Evolutionary conservation across 2,113 vertebrate genomes (phyloP).

Genomic region (Planiliza haematocheilus): DNA sequence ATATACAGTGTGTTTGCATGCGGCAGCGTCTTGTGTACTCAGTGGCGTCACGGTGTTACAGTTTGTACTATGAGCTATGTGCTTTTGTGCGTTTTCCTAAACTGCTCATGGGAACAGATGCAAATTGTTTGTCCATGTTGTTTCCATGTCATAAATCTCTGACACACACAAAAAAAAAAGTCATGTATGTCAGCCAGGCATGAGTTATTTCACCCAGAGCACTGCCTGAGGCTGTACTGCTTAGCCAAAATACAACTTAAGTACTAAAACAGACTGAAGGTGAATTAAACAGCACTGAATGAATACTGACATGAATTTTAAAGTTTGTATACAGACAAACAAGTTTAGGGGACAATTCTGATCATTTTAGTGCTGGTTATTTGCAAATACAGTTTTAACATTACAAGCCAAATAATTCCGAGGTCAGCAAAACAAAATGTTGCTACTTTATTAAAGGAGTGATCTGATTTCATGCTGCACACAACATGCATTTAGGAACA

Average conservation of each 20-base stretch:
- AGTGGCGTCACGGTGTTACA: conserved; percentile 14
- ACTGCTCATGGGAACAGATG: conserved; percentile 27
- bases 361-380: too few relatives aligned
- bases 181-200: conserved; percentile 3
- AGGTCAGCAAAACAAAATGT: too few relatives aligned
- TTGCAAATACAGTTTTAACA: too few relatives aligned
- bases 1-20: not conserved
- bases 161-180: conserved; percentile 5
- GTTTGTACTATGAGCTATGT: conserved; percentile 7
- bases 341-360: too few relatives aligned
- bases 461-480: too few relatives aligned
- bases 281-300: not conserved
- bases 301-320: not conserved
- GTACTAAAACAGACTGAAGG: not conserved
- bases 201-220: conserved; percentile 21
- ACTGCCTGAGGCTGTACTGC: conserved; percentile 5
- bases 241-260: conserved; percentile 3
- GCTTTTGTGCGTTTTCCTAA: conserved; percentile 29
- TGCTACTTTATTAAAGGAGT: too few relatives aligned
- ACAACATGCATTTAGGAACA: too few relatives aligned
- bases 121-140: conserved; percentile 6
- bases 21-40: too few relatives aligned
- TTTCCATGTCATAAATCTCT: conserved; percentile 25
- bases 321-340: too few relatives aligned
- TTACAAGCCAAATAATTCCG: too few relatives aligned